phyloP scores from a whole-genome alignment of 2,888 invertebrate species.

The Hymenopus coronatus region DNA sequence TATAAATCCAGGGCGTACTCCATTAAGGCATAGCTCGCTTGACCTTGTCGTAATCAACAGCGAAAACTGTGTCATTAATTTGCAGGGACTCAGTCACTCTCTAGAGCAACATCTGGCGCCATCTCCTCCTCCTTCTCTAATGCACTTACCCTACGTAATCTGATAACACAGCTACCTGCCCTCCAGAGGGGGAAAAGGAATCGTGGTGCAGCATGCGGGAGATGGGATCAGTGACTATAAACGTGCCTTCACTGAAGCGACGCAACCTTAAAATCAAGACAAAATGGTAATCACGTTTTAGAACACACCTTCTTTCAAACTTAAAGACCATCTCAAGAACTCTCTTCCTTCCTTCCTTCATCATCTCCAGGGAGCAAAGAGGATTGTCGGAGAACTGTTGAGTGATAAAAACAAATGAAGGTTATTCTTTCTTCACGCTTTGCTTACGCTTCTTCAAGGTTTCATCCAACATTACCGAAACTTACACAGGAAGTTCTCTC shows the following conservation, averaged over 20 bases:
- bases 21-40: neutral
- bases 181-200: neutral
- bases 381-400: neutral
- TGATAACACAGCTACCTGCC: neutral
- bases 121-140: neutral
- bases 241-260: neutral
- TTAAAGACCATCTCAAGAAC: neutral
- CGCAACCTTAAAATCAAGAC: neutral
- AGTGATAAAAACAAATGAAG: neutral
- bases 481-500: too few relatives aligned
- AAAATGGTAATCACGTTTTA: neutral
- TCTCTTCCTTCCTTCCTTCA: neutral
- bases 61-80: constrained; percentile 1
- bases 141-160: constrained; percentile 8
- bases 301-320: neutral
- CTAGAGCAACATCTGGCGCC: neutral
- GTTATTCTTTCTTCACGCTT: neutral
- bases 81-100: neutral
- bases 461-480: too few relatives aligned
- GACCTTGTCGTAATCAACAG: neutral
- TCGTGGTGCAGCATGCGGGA: neutral
- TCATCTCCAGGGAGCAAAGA: neutral
- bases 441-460: neutral
- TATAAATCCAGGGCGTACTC: neutral
- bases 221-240: neutral